Evolutionary conservation across 2,797 vertebrate species (phyloP), one percentile per base, ranked within the genome.

Genomic region (Xiphorhynchus erythropygius): DNA sequence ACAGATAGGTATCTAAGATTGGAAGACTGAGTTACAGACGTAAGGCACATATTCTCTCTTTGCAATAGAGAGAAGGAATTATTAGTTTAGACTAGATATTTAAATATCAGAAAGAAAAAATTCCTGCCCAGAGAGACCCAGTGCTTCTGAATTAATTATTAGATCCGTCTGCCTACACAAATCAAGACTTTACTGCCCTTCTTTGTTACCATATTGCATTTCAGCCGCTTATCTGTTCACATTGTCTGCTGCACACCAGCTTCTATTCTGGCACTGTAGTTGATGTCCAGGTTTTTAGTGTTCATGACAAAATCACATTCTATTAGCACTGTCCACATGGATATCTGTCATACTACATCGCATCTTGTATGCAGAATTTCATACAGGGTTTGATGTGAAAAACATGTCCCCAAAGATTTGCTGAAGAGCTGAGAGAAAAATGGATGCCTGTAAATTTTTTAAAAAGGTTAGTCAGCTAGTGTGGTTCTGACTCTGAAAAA

Each of bases 221-320:
- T 91, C 73, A 77, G 41, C 42, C 52, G 28, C 57, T 78, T 69
- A n/a, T 84, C 85, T 56, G 4, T 75, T 88, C 41, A 13, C 1
- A 0, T 37, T 59, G 10, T 44, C 50, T 68, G 13, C 19, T 60
- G 46, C 18, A 76, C 65, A 80, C 56, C 59, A 87, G 11, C 65
- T 78, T 78, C 53, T 59, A 73, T 73, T 81, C 59, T 78, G 79
- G 62, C 50, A 84, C 28, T 69, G 18, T 10, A 65, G 83, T 4
- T 65, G 42, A 88, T 57, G 69, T 41, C 79, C 85, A 93, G 50
- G 35, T 84, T 93, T 91, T 85, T 53, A 30, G 47, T 88, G 44
- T 12, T 91, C 76, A 90, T 69, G 73, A 86, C 83, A 94, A 93
- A 90, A 90, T 81, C 88, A 78, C 23, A 52, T 90, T 93, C 86